phyloP scores from a whole-genome alignment of 2,797 vertebrate species.

The Sardinella longiceps region DNA sequence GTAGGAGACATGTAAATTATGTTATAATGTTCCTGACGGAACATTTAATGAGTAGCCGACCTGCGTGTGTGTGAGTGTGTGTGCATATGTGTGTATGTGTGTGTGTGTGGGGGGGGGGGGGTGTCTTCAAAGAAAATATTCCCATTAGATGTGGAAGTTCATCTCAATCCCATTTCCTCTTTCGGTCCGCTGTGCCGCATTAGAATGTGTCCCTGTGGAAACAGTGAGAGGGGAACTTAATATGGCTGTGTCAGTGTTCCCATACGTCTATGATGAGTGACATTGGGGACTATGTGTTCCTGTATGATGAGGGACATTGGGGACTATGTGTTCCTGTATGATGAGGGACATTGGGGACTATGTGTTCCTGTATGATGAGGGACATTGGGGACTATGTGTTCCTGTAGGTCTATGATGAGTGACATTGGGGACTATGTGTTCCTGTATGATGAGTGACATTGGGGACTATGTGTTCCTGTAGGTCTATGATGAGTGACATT shows the following conservation, averaged over 20 bases:
- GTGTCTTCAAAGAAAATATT: too few relatives aligned
- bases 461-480: too few relatives aligned
- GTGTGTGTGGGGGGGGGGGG: too few relatives aligned
- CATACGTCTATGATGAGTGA: conserved; percentile 87
- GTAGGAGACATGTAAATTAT: too few relatives aligned
- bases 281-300: conserved; percentile 96
- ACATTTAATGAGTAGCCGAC: too few relatives aligned
- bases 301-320: conserved; percentile 91
- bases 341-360: conserved; percentile 71
- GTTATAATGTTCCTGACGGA: too few relatives aligned
- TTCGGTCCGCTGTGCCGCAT: not conserved
- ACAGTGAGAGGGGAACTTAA: not conserved
- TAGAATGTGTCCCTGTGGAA: not conserved
- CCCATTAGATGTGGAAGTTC: too few relatives aligned
- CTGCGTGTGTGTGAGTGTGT: too few relatives aligned
- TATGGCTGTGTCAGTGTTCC: conserved; percentile 56
- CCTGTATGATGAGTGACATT: too few relatives aligned
- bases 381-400: conserved; percentile 59
- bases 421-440: too few relatives aligned
- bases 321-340: conserved; percentile 85
- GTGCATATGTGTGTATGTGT: too few relatives aligned
- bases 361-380: conserved; percentile 80
- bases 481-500: too few relatives aligned
- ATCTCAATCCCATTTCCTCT: not conserved
- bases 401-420: conserved; percentile 84